phyloP scores from a whole-genome alignment of 2,888 invertebrate genomes.

The Nephrotoma appendiculata region DNA sequence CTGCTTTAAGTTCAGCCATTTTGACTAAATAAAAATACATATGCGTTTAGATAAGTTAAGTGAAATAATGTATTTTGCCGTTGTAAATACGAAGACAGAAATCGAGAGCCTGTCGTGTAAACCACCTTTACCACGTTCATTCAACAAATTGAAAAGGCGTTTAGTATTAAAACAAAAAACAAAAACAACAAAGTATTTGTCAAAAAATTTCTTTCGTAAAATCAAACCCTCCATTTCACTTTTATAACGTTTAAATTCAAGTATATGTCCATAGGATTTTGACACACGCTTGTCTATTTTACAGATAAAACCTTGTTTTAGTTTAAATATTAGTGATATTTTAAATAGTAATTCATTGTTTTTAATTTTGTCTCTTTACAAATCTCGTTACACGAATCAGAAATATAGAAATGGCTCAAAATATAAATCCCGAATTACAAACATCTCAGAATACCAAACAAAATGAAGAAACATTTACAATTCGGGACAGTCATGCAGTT shows the following conservation, averaged over 20 bases:
- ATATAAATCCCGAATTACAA: constrained; percentile 67
- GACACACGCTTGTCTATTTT: background rate
- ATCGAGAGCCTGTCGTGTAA: too few species aligned
- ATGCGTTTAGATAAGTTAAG: too few species aligned
- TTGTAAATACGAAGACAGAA: too few species aligned
- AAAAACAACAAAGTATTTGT: background rate
- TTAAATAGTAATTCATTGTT: background rate
- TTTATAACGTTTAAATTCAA: background rate
- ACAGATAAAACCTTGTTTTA: background rate
- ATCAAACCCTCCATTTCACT: background rate
- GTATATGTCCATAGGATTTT: background rate
- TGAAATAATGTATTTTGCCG: too few species aligned
- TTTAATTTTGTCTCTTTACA: background rate
- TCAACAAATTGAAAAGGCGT: background rate
- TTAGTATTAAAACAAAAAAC: background rate
- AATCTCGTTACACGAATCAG: background rate
- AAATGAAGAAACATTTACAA: constrained; percentile 61
- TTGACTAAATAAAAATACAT: too few species aligned
- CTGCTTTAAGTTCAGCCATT: too few species aligned
- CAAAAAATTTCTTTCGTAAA: background rate
- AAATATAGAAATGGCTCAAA: constrained; percentile 56
- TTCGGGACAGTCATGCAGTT: constrained; percentile 74
- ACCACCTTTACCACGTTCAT: too few species aligned
- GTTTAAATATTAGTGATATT: background rate
- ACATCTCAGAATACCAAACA: constrained; percentile 61